Base-by-base conservation (phyloP, 2,888 invertebrate genomes). In the Ennomos fuscantarius region DNA sequence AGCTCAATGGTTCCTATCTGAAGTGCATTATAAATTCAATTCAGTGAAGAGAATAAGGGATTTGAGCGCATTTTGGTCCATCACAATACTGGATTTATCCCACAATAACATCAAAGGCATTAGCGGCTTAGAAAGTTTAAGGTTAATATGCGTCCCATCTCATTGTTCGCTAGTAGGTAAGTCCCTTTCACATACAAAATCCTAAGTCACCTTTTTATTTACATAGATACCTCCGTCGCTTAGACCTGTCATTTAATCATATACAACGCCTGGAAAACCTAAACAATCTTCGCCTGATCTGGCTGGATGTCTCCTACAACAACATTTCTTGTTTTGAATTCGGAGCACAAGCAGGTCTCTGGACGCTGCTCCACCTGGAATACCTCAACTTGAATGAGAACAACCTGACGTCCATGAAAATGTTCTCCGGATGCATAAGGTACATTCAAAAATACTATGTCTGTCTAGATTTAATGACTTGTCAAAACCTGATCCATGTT, bases 1-100 rank as follows among this genome's bases (percentile, higher is more conserved):
- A 92, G 92, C 90, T 37, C 94, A 94, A 58, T 93, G 93, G 91
- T 94, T 94, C 72, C 82, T 95, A 60, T 93, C 94, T 8, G 93
- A 93, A 72, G 94, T 94, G 1, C 91, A 94, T 82, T 93, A 94
- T 60, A 93, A 93, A 44, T 87, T 87, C 71, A 95, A 95, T 78
- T 83, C 86, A 0, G 89, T 95, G 40, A 85, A 81, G 51, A 71
- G 73, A 50, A 93, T 95, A 60, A 82, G 83, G 42, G 93, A 94
- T 77, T 76, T 95, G 33, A 85, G 80, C 9, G 74, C 77, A 13
- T 94, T 94, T 75, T 95, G 95, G 95, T 94, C 94, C 6, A 87
- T 95, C 5, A 92, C 93, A 0, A 79, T 92, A 48, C 82, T 95
- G 54, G 93, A 95, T 81, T 74, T 95, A 54, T 94, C 94, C 0